These are phyloP conservation scores for Squalus acanthias DNA, from an alignment of 2,797 vertebrate species.

Conservation along the genomic window DNA sequence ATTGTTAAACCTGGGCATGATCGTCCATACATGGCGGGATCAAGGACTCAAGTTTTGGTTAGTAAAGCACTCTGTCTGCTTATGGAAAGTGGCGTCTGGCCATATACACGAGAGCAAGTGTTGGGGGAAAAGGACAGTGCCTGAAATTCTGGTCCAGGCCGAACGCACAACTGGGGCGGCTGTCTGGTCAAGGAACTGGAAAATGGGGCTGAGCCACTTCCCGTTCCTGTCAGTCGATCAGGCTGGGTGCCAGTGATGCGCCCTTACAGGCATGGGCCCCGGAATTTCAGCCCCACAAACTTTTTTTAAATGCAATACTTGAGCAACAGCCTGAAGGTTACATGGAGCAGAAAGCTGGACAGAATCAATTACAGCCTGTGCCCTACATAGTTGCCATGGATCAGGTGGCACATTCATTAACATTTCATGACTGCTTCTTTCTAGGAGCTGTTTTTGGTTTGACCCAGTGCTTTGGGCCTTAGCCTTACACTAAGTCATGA, in stretches of 20 bases:
- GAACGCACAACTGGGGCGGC: no score
- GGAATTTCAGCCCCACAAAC: background rate
- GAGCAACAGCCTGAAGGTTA: background rate
- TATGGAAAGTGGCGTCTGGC: background rate
- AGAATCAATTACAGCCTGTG: background rate
- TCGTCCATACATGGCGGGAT: background rate
- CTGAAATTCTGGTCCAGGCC: background rate
- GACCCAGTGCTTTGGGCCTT: background rate
- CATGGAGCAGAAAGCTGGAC: background rate
- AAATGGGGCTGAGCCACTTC: background rate
- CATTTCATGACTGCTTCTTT: background rate
- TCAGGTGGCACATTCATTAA: background rate
- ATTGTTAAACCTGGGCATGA: background rate
- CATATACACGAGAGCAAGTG: no score
- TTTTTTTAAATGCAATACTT: background rate
- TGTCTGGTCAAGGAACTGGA: background rate
- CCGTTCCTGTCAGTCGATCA: background rate
- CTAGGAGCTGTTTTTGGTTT: background rate
- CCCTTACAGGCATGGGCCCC: no score
- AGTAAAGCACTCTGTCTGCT: background rate
- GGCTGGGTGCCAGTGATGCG: background rate
- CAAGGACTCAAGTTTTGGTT: background rate
- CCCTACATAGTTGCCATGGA: background rate
- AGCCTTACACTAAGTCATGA: background rate
- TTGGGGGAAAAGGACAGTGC: background rate